A percentile compares a stretch with the other conserved stretches of the same genome.
phyloP scores from a whole-genome alignment of 2,797 vertebrate genomes.

The Micrastur ruficollis region DNA sequence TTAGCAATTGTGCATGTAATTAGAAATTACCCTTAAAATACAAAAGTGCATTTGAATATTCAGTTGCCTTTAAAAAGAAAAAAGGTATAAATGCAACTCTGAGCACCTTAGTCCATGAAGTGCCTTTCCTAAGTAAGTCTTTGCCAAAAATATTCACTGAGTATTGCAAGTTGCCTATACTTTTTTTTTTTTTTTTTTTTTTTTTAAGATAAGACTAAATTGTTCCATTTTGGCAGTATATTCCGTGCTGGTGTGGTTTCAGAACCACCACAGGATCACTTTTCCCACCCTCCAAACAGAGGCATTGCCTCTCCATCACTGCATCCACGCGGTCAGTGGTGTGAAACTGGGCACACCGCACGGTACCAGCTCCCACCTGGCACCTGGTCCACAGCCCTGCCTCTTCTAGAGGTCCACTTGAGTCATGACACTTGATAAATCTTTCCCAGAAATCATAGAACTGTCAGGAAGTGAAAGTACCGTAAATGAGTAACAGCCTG shows the following conservation, averaged over 20 bases:
- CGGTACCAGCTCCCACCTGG: not conserved
- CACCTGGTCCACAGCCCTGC: not conserved
- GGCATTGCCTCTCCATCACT: not conserved
- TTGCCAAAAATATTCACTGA: not conserved
- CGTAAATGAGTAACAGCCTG: not conserved
- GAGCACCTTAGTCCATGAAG: constrained; percentile 9
- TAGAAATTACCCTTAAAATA: constrained; percentile 74
- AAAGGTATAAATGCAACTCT: constrained; percentile 41
- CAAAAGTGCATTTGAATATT: constrained; percentile 70
- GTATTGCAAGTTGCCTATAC: not conserved
- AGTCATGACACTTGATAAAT: not conserved
- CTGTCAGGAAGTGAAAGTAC: not conserved
- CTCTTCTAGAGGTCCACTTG: not conserved
- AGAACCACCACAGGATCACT: not conserved
- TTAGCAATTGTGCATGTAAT: constrained; percentile 80
- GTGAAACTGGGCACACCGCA: fast-evolving
- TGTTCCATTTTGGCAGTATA: not conserved
- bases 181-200: not conserved
- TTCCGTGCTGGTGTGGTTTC: not conserved
- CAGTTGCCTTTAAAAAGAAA: constrained; percentile 35
- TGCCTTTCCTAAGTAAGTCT: not conserved
- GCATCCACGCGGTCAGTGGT: fast-evolving
- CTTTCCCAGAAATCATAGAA: not conserved
- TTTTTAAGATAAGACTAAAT: not conserved
- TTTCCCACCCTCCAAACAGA: not conserved